Conservation (phyloP, 2,797 vertebrate genomes). For the Cirrhinus mrigala region DNA sequence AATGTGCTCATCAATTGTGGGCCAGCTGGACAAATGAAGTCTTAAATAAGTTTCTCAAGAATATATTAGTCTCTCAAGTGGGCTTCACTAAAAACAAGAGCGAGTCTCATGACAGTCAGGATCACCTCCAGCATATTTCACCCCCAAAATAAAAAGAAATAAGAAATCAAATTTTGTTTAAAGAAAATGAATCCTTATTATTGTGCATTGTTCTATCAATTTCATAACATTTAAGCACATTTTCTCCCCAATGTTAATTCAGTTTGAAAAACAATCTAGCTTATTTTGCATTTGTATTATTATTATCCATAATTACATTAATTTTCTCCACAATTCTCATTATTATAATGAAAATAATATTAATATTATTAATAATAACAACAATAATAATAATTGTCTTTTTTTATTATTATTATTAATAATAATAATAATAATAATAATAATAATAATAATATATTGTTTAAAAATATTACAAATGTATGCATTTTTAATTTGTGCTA, state of each 20-base stretch:
- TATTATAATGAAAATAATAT: too few species aligned
- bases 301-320: neutral
- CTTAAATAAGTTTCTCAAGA: neutral
- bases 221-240: neutral
- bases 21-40: neutral
- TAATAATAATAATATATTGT: too few species aligned
- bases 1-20: conserved; percentile 7
- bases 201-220: neutral
- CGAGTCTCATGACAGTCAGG: neutral
- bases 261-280: too few species aligned
- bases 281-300: neutral
- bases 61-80: neutral
- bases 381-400: too few species aligned
- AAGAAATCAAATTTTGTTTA: neutral
- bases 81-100: neutral
- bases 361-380: too few species aligned
- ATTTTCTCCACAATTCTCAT: neutral
- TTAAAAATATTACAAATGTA: too few species aligned
- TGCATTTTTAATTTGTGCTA: too few species aligned
- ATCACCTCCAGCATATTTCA: neutral
- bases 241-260: neutral
- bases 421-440: too few species aligned
- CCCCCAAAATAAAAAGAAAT: neutral
- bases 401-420: too few species aligned
- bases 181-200: neutral